Base-by-base conservation (phyloP, 2,888 invertebrate species). In the Leptopilina syphax region DNA sequence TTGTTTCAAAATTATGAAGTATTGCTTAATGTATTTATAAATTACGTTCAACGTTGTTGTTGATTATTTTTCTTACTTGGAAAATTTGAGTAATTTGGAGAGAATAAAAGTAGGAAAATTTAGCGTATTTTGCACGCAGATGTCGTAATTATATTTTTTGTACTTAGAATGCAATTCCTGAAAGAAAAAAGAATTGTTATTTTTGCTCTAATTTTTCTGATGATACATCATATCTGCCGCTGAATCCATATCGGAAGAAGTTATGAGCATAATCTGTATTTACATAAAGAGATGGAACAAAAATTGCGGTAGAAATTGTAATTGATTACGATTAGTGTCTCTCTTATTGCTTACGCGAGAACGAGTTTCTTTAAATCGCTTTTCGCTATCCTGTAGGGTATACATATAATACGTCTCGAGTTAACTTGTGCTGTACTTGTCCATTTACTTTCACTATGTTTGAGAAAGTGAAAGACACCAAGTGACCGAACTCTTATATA, bases 401-500 rank as follows among this genome's bases (percentile, higher is more conserved):
- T 12, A 47, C 9, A 47, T 12, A 50, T 50, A 50, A 3, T 9
- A 50, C 41, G 44, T 57, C 24, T 78, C 79, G 65, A 68, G 77
- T 65, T 77, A 80, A 73, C 79, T 76, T 80, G 77, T 80, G 18
- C n/a, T 67, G 67, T 41, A 67, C 18, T 67, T 41, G 82, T 57
- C 79, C 66, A 78, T 67, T 67, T 80, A 83, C 82, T 83, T 82
- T 83, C 82, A 83, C 82, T 82, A 79, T 76, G n/a, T 54, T 47
- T 67, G 77, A 80, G 82, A 82, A 81, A 82, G 83, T 81, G 82
- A 83, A 81, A 83, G 79, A 83, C 66, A 83, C 84, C 87, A 82
- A 83, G 78, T 77, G 84, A 82, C 81, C 83, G 82, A 77, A 76
- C 82, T 81, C 86, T 90, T 90, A 90, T 88, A 89, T 89, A 89